phyloP scores from a whole-genome alignment of 1,140 invertebrate species.

The Achroia grisella region DNA sequence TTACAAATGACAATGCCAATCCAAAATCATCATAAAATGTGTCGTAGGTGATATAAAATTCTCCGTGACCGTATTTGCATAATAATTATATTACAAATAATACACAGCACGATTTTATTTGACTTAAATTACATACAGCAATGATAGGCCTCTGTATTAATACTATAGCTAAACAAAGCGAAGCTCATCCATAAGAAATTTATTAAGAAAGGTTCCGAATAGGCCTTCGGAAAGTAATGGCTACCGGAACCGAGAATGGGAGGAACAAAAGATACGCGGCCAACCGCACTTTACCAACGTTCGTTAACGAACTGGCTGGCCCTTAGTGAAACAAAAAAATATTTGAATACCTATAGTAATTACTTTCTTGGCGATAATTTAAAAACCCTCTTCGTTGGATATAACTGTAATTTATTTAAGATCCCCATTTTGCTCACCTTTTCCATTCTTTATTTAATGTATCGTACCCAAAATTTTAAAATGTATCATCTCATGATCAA shows the following conservation, averaged over 20 bases:
- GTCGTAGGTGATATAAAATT: no score
- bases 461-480: no score
- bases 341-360: conserved; percentile 7
- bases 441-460: no score
- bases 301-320: conserved; percentile 9
- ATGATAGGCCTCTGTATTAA: background rate
- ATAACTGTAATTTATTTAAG: background rate
- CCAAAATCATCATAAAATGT: no score
- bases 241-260: background rate
- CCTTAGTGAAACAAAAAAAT: conserved; percentile 6
- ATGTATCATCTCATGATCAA: no score
- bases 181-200: conserved; percentile 4
- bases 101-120: no score
- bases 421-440: no score
- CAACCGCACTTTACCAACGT: conserved; percentile 8
- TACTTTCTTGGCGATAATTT: conserved; percentile 11
- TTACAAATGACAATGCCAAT: no score
- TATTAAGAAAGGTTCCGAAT: conserved; percentile 7
- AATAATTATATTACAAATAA: no score
- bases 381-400: conserved; percentile 1
- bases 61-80: no score
- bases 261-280: conserved; percentile 15
- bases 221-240: conserved; percentile 1
- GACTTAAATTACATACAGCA: no score
- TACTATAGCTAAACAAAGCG: background rate